Base-by-base conservation (phyloP, 2,888 invertebrate genomes). In the Osedax frankpressi region DNA sequence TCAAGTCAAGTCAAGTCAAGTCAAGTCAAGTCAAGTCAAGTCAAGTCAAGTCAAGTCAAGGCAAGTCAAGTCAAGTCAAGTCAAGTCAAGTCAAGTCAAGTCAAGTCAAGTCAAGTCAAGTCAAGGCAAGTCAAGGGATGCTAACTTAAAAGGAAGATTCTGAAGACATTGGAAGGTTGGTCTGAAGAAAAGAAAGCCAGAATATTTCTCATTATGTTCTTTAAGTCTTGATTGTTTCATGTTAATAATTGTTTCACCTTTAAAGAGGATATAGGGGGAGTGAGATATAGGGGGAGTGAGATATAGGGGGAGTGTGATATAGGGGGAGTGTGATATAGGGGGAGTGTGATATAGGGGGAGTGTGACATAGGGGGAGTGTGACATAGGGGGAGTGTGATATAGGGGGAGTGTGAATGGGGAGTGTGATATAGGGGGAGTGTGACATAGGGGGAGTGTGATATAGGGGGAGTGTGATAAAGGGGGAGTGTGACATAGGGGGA, bases 81-180 rank as follows among this genome's bases (percentile, higher is more conserved):
- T 44, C 44, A 11, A 44, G 44, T 6, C 19, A 11, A 44, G 44
- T 11, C 19, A 11, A 44, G 44, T 11, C 44, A 11, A 19, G 6
- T 6, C 19, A 19, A 19, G 19, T 19, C 11, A 11, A 44, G 11
- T 19, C 19, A 19, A 44, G 44, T 44, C 44, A 11, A 44, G 44
- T 6, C 19, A 11, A 44, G 44, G 19, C 19, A 11, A 44, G 44
- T 11, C 44, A 11, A 19, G 6, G 44, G 6, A 19, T 6, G 19
- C 44, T 6, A 11, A 44, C 44, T 19, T 44, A 19, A 44, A 44
- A 11, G 44, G 44, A 11, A 92, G 86, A 80, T 90, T 89, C 80
- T 90, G 89, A 76, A 92, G 85, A 83, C 92, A 92, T 82, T 92
- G 92, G 84, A 90, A 90, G 19, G 90, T 90, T 28, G 91, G 89